Evolutionary conservation across 2,888 invertebrate genomes (phyloP).

Genomic region (Agrilus biguttatus): DNA sequence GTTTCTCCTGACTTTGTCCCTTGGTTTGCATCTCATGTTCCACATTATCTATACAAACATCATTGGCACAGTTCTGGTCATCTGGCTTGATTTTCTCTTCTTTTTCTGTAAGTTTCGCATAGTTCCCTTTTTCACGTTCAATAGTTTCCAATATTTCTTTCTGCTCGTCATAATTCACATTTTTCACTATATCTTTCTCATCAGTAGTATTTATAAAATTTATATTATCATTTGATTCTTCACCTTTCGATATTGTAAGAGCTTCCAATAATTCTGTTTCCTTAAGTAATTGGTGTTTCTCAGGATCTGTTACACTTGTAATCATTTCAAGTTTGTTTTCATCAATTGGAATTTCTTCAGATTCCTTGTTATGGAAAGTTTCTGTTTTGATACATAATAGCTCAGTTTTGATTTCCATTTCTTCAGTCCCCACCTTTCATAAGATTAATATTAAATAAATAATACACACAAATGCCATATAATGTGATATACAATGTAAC

Average conservation of each 20-base stretch:
- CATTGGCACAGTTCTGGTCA: background rate
- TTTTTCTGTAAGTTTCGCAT: background rate
- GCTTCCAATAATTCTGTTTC: background rate
- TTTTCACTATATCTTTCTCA: constrained; percentile 3
- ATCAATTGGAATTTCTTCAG: constrained; percentile 4
- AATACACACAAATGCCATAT: too few species aligned
- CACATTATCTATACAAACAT: background rate
- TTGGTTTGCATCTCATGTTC: constrained; percentile 5
- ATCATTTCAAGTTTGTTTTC: constrained; percentile 5
- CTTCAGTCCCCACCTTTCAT: constrained; percentile 5
- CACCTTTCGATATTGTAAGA: constrained; percentile 2
- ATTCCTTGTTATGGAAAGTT: background rate
- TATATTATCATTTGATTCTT: background rate
- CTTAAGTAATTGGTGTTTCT: constrained; percentile 2
- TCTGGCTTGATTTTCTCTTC: constrained; percentile 3
- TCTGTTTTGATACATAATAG: constrained; percentile 3
- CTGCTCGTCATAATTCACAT: constrained; percentile 3
- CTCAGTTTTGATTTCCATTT: background rate
- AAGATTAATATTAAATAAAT: constrained; percentile 1
- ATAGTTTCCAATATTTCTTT: constrained; percentile 1
- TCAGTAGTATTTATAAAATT: background rate
- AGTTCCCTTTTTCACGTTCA: constrained; percentile 1
- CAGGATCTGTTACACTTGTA: background rate
- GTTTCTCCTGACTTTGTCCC: constrained; percentile 6
- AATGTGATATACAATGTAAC: too few species aligned